phyloP scores from a whole-genome alignment of 2,888 invertebrate species.

The Leptopilina myrica region DNA sequence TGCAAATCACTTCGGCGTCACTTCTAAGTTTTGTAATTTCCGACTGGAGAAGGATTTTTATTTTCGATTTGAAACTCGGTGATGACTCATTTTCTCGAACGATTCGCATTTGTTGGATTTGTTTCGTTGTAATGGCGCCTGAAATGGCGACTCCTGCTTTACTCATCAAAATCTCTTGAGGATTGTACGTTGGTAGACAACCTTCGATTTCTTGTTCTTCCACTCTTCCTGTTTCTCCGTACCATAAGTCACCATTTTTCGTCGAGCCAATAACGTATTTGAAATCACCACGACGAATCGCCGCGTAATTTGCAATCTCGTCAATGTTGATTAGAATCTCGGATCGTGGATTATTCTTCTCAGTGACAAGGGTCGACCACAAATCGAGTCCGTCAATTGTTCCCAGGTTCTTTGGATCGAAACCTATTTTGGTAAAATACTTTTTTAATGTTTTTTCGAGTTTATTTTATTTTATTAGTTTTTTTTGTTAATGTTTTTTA shows the following conservation, averaged over 20 bases:
- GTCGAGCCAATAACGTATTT: slow-evolving; percentile 81
- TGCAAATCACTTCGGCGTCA: slow-evolving; percentile 65
- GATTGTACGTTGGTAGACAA: slow-evolving; percentile 73
- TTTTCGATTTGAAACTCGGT: slow-evolving; percentile 13
- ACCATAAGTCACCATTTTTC: slow-evolving; percentile 73
- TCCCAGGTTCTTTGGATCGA: slow-evolving; percentile 76
- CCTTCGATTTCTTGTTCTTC: slow-evolving; percentile 57
- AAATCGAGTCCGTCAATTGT: slow-evolving; percentile 80
- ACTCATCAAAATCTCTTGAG: slow-evolving; percentile 76
- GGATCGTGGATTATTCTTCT: slow-evolving; percentile 76
- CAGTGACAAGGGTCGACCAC: slow-evolving; percentile 78
- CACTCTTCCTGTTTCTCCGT: slow-evolving; percentile 74
- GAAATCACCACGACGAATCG: slow-evolving; percentile 81
- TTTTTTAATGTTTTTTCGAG: too few relatives aligned
- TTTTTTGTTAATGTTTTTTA: not conserved
- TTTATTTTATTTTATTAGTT: not conserved
- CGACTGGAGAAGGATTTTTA: slow-evolving; percentile 58
- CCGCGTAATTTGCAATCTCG: slow-evolving; percentile 79
- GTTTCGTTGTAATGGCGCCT: slow-evolving; percentile 76
- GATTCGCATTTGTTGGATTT: slow-evolving; percentile 67
- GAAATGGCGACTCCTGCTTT: slow-evolving; percentile 77
- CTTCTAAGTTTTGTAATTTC: slow-evolving; percentile 63
- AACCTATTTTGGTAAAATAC: slow-evolving; percentile 63
- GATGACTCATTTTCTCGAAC: slow-evolving; percentile 66
- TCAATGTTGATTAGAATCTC: slow-evolving; percentile 81